Evolutionary conservation across 1,140 invertebrate genomes (phyloP).

Genomic region (Saccostrea echinata): DNA sequence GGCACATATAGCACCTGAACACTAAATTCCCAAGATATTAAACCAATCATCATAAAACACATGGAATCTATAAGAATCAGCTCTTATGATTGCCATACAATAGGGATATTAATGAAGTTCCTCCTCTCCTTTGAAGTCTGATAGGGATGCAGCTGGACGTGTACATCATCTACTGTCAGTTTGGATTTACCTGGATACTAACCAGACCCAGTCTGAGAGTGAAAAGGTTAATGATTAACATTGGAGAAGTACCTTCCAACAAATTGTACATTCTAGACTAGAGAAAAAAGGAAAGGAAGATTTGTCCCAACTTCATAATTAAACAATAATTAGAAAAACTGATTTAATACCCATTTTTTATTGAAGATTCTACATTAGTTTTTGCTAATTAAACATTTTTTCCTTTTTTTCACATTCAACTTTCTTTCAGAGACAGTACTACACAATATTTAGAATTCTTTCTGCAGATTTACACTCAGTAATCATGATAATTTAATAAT

Average conservation of each 20-base stretch:
- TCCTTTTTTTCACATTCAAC: too few relatives aligned
- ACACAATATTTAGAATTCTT: too few relatives aligned
- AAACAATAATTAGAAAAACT: too few relatives aligned
- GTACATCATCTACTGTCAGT: background rate
- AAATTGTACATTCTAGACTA: background rate
- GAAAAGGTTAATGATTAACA: slow-evolving; percentile 28
- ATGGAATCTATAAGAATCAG: background rate
- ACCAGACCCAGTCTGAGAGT: background rate
- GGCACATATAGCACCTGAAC: background rate
- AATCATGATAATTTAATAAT: too few relatives aligned
- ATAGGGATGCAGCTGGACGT: background rate
- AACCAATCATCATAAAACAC: slow-evolving; percentile 19
- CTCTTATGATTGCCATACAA: background rate
- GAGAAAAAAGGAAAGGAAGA: background rate
- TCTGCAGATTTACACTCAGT: too few relatives aligned
- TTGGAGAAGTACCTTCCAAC: background rate
- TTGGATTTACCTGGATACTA: slow-evolving; percentile 1
- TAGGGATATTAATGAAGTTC: background rate
- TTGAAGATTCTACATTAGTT: too few relatives aligned
- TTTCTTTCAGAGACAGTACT: too few relatives aligned
- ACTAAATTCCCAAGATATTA: slow-evolving; percentile 13
- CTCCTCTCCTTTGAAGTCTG: slow-evolving; percentile 2
- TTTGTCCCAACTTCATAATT: background rate
- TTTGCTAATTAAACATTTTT: too few relatives aligned
- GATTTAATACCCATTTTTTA: too few relatives aligned